Evolutionary conservation across 2,888 invertebrate species (phyloP), one percentile per base, ranked within the genome.

Genomic region (Stomorhina lunata): DNA sequence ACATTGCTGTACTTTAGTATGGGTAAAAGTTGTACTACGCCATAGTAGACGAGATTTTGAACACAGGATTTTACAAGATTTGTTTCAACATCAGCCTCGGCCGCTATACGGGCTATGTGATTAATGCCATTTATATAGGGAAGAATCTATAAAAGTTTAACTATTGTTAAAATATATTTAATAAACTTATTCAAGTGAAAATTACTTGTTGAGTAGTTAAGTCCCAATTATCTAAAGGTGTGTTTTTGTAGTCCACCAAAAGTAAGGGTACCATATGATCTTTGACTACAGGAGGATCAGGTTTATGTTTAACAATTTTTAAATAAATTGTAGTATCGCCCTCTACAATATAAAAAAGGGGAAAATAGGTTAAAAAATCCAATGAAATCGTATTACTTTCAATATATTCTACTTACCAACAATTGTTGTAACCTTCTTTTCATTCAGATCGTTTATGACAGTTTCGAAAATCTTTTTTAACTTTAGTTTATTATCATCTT

Each of bases 41-140:
- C 94, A 86, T 95, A 95, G 88, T 95, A 98, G 85, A 96, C 94
- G 84, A 98, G 92, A 92, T 98, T 98, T 90, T 98, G 98, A 76
- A 98, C 94, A 90, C 98, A 98, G 0, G 97, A 96, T 91, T 98
- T 98, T 0, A 98, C 98, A 34, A 98, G 92, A 90, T 97, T 96
- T 85, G 96, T 96, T 89, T 98, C 98, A 0, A 99, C 97, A 88
- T 98, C 97, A 0, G 98, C 96, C 87, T 97, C 95, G 0, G 95
- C 94, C 0, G 98, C 96, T 84, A 99, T 98, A 87, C 96, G 95
- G 0, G 96, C 94, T 4, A 98, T 94, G 90, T 98, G 98, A 91
- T 97, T 97, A 88, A 96, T 96, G 0, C 98, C 98, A 91, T 98
- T 96, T 63, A 99, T 96, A 88, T 95, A 96, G 0, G 97, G 96